These are phyloP conservation scores for Bombus consobrinus DNA, from an alignment of 1,140 invertebrate species.

Conservation along the genomic window DNA sequence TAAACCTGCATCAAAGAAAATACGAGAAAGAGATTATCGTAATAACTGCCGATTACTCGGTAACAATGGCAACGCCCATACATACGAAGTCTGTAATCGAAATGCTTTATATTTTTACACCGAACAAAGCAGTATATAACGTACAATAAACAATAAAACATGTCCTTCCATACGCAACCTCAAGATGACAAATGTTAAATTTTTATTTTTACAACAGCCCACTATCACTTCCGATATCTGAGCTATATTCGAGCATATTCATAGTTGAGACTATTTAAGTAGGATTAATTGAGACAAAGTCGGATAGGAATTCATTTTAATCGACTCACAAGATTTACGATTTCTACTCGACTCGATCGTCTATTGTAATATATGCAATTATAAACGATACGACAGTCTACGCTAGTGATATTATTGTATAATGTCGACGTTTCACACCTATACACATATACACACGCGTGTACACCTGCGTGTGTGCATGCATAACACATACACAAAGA, in stretches of 20 bases:
- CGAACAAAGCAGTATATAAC: slow-evolving; percentile 76
- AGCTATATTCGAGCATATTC: slow-evolving; percentile 69
- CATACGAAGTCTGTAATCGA: slow-evolving; percentile 76
- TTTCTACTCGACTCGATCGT: slow-evolving; percentile 68
- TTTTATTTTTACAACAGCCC: slow-evolving; percentile 76
- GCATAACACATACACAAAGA: not conserved
- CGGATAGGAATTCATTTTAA: slow-evolving; percentile 67
- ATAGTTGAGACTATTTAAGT: slow-evolving; percentile 68
- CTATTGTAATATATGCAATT: slow-evolving; percentile 68
- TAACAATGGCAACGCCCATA: slow-evolving; percentile 68
- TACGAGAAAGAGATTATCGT: slow-evolving; percentile 64
- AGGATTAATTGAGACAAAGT: slow-evolving; percentile 61
- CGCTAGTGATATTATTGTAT: slow-evolving; percentile 64
- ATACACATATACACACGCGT: not conserved
- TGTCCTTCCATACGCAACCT: slow-evolving; percentile 81
- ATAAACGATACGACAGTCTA: slow-evolving; percentile 56
- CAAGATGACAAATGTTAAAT: slow-evolving; percentile 79
- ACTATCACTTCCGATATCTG: slow-evolving; percentile 72
- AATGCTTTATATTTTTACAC: slow-evolving; percentile 82
- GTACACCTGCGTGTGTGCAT: not conserved
- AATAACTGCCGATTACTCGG: slow-evolving; percentile 65
- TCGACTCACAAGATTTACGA: slow-evolving; percentile 62
- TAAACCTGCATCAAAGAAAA: slow-evolving; percentile 67
- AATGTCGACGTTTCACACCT: slow-evolving; percentile 46
- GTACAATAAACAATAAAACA: slow-evolving; percentile 79